Evolutionary conservation across 2,113 vertebrate genomes (phyloP), one percentile per base, ranked within the genome.

Genomic region (Rhinopomastus cyanomelas): DNA sequence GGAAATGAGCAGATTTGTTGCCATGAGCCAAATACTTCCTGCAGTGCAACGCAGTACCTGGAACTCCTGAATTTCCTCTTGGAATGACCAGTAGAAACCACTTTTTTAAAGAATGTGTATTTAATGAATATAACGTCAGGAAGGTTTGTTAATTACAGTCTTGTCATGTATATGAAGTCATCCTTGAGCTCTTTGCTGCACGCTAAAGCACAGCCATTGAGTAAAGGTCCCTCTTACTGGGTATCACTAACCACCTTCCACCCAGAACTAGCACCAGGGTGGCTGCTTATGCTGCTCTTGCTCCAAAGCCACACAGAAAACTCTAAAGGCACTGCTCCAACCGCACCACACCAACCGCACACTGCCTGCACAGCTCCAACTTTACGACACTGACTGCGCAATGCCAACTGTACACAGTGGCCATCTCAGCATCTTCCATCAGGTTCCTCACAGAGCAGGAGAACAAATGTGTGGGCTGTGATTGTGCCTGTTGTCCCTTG

Each of bases 361-460:
- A n/a, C n/a, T n/a, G n/a, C n/a, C 39, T 42, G 39, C 39, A 42
- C 39, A 42, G 39, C 39, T 42, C 39, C 39, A 42, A 15, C n/a
- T n/a, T n/a, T n/a, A n/a, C n/a, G n/a, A n/a, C n/a, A n/a, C n/a
- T n/a, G n/a, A n/a, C n/a, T n/a, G n/a, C n/a, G n/a, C n/a, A n/a
- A n/a, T n/a, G n/a, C n/a, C n/a, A n/a, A 21, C 23, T 6, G 17
- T 11, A 3, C 30, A 22, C 2, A 8, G 10, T 1, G 16, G 15
- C 51, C 62, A 46, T 1, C 39, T 29, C 19, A 3, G n/a, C 37
- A 36, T 32, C 56, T 42, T 34, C 8, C 80, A 4, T 15, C 3
- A 8, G 42, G 42, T 21, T 90, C 72, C 48, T 77, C 53, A 11
- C 9, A 1, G 12, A 73, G 73, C 3, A 9, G 49, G 37, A 73